A percentile compares a stretch with the other conserved stretches of the same genome.
Conservation (phyloP, 2,113 vertebrate genomes). For the Semnornis frantzii region DNA sequence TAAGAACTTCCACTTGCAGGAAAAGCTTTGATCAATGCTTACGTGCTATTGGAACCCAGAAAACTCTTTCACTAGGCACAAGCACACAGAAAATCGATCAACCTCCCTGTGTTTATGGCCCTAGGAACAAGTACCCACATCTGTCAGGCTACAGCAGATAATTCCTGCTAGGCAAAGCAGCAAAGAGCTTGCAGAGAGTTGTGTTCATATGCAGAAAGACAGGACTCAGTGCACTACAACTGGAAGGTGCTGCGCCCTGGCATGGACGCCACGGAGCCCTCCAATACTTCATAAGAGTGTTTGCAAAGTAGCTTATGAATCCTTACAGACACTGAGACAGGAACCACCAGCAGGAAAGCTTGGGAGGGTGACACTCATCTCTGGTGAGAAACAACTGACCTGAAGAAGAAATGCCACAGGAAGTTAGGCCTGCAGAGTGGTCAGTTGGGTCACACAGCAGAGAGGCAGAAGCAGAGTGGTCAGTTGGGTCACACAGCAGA, state of each 20-base stretch:
- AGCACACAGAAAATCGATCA: constrained; percentile 50
- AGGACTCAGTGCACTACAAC: neutral
- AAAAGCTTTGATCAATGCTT: constrained; percentile 43
- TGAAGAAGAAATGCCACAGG: neutral
- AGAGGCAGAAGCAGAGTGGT: no score
- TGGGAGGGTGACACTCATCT: neutral
- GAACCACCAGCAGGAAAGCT: neutral
- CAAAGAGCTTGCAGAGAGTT: neutral
- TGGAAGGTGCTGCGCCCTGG: neutral
- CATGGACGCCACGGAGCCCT: neutral
- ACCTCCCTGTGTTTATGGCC: constrained; percentile 35
- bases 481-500: no score
- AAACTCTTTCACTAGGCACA: constrained; percentile 37
- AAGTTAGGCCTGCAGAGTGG: neutral
- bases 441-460: no score
- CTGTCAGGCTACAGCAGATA: constrained; percentile 11
- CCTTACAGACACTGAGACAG: rapidly evolving
- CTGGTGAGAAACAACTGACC: neutral
- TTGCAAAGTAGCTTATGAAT: neutral
- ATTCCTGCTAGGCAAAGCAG: neutral
- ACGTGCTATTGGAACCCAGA: constrained; percentile 21
- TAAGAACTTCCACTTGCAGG: constrained; percentile 36
- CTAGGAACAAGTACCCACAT: constrained; percentile 20
- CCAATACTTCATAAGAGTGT: neutral
- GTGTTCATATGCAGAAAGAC: neutral